Evolutionary conservation across 2,888 invertebrate species (phyloP).

Genomic region (Drosophila vallismaia): DNA sequence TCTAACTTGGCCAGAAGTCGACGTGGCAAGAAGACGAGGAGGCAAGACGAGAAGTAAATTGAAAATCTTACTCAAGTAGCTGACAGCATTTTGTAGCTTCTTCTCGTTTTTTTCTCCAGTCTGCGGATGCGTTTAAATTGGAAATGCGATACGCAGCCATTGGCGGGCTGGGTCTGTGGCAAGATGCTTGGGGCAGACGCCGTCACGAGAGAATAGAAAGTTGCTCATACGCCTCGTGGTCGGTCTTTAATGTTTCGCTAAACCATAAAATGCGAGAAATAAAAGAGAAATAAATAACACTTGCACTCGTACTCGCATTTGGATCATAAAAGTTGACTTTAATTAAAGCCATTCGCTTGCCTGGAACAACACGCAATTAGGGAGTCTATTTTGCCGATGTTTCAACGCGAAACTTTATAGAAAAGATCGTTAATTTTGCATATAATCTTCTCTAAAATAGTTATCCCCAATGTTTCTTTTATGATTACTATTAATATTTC

Average conservation of each 20-base stretch:
- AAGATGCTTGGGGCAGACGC: constrained; percentile 8
- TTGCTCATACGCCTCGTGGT: constrained; percentile 61
- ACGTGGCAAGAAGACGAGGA: not conserved
- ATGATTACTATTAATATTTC: not conserved
- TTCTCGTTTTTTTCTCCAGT: constrained; percentile 10
- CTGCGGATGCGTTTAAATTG: constrained; percentile 61
- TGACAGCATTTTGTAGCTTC: constrained; percentile 33
- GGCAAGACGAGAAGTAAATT: constrained; percentile 50
- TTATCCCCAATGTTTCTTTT: not conserved
- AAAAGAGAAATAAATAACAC: constrained; percentile 37
- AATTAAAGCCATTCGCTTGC: constrained; percentile 63
- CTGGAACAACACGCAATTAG: constrained; percentile 57
- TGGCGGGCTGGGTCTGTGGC: not conserved
- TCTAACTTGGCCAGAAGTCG: constrained; percentile 22
- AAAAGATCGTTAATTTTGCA: too few relatives aligned
- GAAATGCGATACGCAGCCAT: constrained; percentile 58
- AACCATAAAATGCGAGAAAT: constrained; percentile 23
- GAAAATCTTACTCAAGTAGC: constrained; percentile 71
- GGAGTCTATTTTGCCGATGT: constrained; percentile 19
- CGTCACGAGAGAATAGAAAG: constrained; percentile 36
- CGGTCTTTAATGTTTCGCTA: constrained; percentile 37
- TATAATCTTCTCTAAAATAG: not conserved
- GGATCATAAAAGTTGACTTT: constrained; percentile 68
- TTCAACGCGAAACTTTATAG: too few relatives aligned
- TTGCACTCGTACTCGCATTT: constrained; percentile 50